Base-by-base conservation (phyloP, 1,140 invertebrate genomes). In the Paracyclopina nana region DNA sequence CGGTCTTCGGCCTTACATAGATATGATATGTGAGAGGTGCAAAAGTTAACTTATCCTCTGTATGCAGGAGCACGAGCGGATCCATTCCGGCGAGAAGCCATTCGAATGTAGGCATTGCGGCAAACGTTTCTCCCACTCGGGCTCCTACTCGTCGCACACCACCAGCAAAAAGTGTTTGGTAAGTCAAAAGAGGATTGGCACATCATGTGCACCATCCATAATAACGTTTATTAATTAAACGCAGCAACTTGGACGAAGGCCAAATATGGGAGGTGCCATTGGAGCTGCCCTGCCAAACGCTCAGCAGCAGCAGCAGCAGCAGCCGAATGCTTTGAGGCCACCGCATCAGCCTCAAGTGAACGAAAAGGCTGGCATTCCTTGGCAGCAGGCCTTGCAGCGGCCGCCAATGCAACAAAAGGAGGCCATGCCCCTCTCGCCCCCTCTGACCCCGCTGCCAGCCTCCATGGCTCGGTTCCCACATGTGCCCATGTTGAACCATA, bases 71-170 rank as follows among this genome's bases (percentile, higher is more conserved):
- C 94, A 98, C 63, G 79, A 92, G 55, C 77, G 94, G 50, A 98
- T 97, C 60, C 94, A 98, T 69, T 82, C 78, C 58, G 82, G 94
- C 24, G 92, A 97, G 68, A 98, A 97, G 66, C 94, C 94, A 18
- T 98, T 97, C 64, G 79, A 82, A 65, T 99, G 94, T 64, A 77
- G 76, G 57, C 92, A 96, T 66, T 99, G 95, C 66, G 84, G 85
- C 52, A 98, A 98, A 67, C 75, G 92, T 51, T 99, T 99, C 68
- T 96, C 90, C 2, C 94, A 99, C 68, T 98, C 94, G 6, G 94
- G 94, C 14, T 97, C 92, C 8, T 99, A 92, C 67, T 96, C 90
- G 57, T 95, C 88, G 61, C 94, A 99, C 68, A 97, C 90, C 84
- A 96, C 92, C 52, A 94, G 88, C 54, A 98, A 98, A 68, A 99